Evolutionary conservation across 1,140 invertebrate genomes (phyloP).

Genomic region (Papilio xuthus): DNA sequence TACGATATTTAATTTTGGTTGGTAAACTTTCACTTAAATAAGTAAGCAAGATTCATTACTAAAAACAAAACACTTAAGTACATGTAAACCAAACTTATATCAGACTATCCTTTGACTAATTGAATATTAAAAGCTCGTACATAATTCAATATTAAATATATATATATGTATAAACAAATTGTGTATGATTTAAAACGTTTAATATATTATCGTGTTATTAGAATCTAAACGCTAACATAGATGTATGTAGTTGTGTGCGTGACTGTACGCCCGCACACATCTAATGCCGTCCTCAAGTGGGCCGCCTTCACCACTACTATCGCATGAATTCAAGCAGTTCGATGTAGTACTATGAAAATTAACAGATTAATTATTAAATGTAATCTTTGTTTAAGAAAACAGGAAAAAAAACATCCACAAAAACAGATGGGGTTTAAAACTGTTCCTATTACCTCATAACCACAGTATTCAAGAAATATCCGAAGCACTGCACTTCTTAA

Average conservation of each 20-base stretch:
- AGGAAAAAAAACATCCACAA: too few species aligned
- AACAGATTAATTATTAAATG: conserved; percentile 39
- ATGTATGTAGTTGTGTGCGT: conserved; percentile 44
- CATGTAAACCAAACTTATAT: neutral
- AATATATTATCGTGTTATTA: conserved; percentile 13
- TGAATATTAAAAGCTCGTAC: neutral
- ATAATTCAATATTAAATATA: neutral
- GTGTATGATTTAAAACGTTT: neutral
- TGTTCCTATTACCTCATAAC: too few species aligned
- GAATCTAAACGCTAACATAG: conserved; percentile 32
- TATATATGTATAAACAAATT: neutral
- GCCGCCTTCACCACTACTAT: conserved; percentile 68
- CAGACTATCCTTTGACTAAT: neutral
- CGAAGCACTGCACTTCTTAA: neutral
- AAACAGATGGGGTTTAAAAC: too few species aligned
- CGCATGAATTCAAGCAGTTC: conserved; percentile 74
- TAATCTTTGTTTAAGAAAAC: neutral
- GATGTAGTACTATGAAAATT: conserved; percentile 50
- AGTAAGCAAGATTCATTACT: too few species aligned
- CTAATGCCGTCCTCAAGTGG: conserved; percentile 64
- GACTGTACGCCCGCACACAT: conserved; percentile 49
- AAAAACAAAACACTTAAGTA: too few species aligned
- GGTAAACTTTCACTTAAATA: too few species aligned
- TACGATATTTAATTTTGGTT: too few species aligned
- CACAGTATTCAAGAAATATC: too few species aligned